These are phyloP conservation scores for Cheumatopsyche charites DNA, from an alignment of 1,140 invertebrate species.

Conservation along the genomic window DNA sequence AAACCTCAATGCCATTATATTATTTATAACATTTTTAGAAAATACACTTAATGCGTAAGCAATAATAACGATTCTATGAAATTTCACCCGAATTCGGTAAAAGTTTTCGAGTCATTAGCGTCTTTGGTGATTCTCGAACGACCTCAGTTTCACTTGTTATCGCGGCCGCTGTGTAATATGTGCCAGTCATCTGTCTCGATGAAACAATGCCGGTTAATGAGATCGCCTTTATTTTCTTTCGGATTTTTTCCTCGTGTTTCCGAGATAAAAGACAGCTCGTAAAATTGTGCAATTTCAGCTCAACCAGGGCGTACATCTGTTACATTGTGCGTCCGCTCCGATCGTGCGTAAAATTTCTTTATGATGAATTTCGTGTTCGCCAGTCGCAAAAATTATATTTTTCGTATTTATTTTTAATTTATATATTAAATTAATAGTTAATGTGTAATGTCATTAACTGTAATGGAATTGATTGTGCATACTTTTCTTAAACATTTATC, in stretches of 20 bases:
- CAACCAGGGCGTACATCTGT: background rate
- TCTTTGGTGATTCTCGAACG: background rate
- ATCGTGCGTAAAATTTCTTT: background rate
- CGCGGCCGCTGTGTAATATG: slow-evolving; percentile 21
- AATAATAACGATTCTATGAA: no score
- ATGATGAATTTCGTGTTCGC: background rate
- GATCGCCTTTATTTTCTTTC: slow-evolving; percentile 14
- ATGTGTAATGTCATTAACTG: no score
- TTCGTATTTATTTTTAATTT: no score
- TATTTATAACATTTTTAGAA: no score
- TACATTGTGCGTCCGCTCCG: background rate
- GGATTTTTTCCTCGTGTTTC: background rate
- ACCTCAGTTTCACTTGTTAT: slow-evolving; percentile 38
- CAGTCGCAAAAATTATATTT: no score
- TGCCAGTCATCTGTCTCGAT: slow-evolving; percentile 37
- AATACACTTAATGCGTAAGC: background rate
- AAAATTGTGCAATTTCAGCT: background rate
- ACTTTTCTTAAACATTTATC: no score
- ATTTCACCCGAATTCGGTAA: background rate
- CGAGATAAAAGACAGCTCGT: background rate
- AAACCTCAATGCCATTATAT: no score
- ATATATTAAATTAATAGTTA: no score
- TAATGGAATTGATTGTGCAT: no score
- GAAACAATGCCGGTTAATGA: slow-evolving; percentile 11
- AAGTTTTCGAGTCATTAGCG: slow-evolving; percentile 25